A percentile compares a stretch with the other conserved stretches of the same genome.
These are phyloP conservation scores for Mormyrus hasselquistii DNA, from an alignment of 2,797 vertebrate genomes.

Conservation along the genomic window DNA sequence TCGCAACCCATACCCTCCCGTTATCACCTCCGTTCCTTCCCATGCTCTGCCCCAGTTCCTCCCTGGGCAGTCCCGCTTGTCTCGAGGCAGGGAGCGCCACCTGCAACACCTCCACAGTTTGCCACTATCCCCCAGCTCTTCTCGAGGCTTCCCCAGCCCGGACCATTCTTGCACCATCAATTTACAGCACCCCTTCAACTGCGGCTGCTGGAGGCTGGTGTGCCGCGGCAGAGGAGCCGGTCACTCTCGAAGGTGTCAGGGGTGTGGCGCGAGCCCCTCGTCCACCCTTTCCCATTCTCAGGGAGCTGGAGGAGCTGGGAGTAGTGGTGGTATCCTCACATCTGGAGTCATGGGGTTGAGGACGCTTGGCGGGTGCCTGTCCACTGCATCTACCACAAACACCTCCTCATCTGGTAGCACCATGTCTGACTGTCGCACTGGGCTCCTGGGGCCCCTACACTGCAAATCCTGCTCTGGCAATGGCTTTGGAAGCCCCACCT, in stretches of 20 bases:
- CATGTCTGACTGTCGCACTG: constrained; percentile 60
- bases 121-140: constrained; percentile 62
- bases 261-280: constrained; percentile 54
- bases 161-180: constrained; percentile 72
- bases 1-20: constrained; percentile 52
- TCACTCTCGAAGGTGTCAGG: constrained; percentile 47
- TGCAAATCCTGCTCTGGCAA: constrained; percentile 65
- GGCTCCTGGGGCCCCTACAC: constrained; percentile 58
- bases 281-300: constrained; percentile 59
- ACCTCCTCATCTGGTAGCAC: constrained; percentile 69
- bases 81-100: constrained; percentile 39
- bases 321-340: constrained; percentile 23
- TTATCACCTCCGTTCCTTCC: constrained; percentile 49
- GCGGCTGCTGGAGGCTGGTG: constrained; percentile 72
- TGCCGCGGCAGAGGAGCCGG: constrained; percentile 58
- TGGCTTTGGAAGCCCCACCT: constrained; percentile 63
- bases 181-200: constrained; percentile 67
- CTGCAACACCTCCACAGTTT: constrained; percentile 56
- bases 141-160: constrained; percentile 65
- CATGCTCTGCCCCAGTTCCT: constrained; percentile 42
- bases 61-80: constrained; percentile 46
- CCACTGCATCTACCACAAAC: constrained; percentile 66
- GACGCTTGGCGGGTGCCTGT: constrained; percentile 66
- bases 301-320: constrained; percentile 44
- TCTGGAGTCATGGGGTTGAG: constrained; percentile 60